Base-by-base conservation (phyloP, 2,888 invertebrate species). In the Sipha maydis region DNA sequence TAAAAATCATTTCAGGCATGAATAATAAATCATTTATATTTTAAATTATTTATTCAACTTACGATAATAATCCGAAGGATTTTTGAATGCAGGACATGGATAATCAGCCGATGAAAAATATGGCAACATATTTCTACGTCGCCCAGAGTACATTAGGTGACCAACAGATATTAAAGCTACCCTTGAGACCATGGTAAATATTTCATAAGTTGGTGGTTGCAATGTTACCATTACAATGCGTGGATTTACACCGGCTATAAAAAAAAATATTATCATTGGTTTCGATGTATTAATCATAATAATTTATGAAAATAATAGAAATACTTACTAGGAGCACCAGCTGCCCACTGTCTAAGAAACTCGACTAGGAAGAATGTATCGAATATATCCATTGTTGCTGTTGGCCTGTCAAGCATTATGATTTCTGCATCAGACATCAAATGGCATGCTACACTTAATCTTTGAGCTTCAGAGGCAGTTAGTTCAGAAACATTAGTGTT, bases 51-150 rank as follows among this genome's bases (percentile, higher is more conserved):
- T n/a, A 61, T 89, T 67, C 34, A 89, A 94, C 96, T 95, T 93
- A 97, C 97, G 93, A 92, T 98, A 98, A 92, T 98, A 98, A 93
- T 98, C 98, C 0, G 98, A 97, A 83, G 98, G 98, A 92, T 98
- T 98, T 92, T 98, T 98, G 92, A 96, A 98, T 0, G 97, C 96
- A 25, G 98, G 98, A 92, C 98, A 98, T 3, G 98, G 98, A 93
- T 97, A 98, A 91, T 98, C 98, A 9, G 95, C 94, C 83, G 95
- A 95, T 85, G 96, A 96, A 93, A 98, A 98, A 93, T 98, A 98
- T 91, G 97, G 95, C 92, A 98, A 94, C 95, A 98, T 96, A 92
- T 97, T 97, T 91, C 96, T 94, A 91, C 98, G 94, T 91, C 95
- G 95, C 69, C 98, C 98, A 91, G 96, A 97, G 92, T 96, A 98